phyloP scores from a whole-genome alignment of 1,140 invertebrate genomes.

The Dendroctonus valens region DNA sequence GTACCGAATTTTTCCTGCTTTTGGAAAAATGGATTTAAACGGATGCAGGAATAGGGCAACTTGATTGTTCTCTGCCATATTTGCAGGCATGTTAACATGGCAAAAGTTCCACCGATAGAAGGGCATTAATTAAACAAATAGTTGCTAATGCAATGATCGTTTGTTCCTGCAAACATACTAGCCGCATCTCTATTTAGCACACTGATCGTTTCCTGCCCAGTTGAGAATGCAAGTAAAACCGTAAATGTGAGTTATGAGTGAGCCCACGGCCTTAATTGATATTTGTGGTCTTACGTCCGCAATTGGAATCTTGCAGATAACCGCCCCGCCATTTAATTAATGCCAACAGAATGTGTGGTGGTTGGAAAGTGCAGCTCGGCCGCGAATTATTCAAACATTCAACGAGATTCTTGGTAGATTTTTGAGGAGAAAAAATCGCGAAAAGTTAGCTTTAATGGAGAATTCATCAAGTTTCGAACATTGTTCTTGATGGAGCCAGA shows the following conservation, averaged over 20 bases:
- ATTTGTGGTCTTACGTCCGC: constrained; percentile 50
- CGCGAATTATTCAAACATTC: constrained; percentile 23
- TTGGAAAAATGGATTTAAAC: too few relatives aligned
- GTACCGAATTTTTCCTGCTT: too few relatives aligned
- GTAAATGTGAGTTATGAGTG: constrained; percentile 47
- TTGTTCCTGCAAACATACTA: background rate
- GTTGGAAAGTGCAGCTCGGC: constrained; percentile 38
- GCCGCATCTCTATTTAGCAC: background rate
- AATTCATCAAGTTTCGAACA: too few relatives aligned
- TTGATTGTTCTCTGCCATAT: too few relatives aligned
- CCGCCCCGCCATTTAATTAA: constrained; percentile 49
- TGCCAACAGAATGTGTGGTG: constrained; percentile 34
- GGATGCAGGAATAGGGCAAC: too few relatives aligned
- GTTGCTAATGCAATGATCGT: too few relatives aligned
- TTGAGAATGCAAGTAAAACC: constrained; percentile 36
- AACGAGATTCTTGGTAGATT: background rate
- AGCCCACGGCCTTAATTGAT: constrained; percentile 50
- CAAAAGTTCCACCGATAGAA: background rate
- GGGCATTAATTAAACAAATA: too few relatives aligned
- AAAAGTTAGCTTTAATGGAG: too few relatives aligned
- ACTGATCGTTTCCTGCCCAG: background rate
- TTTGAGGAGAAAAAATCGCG: background rate
- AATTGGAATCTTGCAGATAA: constrained; percentile 52
- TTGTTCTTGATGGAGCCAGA: too few relatives aligned
- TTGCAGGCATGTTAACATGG: background rate